Evolutionary conservation across 1,140 invertebrate species (phyloP).

Genomic region (Branchinecta lynchi): DNA sequence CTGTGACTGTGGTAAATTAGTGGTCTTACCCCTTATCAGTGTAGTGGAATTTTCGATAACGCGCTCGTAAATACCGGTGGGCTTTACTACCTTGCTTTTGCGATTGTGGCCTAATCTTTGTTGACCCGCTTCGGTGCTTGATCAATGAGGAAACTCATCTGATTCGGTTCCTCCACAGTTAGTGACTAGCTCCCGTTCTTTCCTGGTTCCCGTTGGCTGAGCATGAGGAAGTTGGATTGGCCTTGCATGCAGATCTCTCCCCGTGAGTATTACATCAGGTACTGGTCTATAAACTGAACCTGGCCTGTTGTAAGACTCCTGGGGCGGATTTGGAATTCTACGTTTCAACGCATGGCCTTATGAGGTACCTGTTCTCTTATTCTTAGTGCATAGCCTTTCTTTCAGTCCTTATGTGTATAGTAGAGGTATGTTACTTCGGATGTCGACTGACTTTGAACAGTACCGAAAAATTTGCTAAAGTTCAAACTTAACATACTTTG

Average conservation of each 20-base stretch:
- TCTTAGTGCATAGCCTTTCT: too few species aligned
- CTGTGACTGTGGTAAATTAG: not conserved
- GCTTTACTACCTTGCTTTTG: not conserved
- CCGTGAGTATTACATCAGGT: constrained; percentile 10
- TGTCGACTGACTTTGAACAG: too few species aligned
- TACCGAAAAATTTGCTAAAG: too few species aligned
- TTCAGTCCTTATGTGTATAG: too few species aligned
- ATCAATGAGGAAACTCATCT: too few species aligned
- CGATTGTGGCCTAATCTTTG: not conserved
- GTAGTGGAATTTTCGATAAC: not conserved
- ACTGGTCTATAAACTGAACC: not conserved
- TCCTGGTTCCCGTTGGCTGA: too few species aligned
- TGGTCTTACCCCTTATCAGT: not conserved
- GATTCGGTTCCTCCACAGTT: too few species aligned
- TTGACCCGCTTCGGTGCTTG: not conserved
- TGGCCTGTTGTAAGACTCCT: not conserved
- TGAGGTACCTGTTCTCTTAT: too few species aligned
- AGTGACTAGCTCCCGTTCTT: too few species aligned
- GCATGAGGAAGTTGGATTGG: too few species aligned
- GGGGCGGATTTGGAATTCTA: not conserved
- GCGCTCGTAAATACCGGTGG: not conserved
- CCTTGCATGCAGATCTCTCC: not conserved
- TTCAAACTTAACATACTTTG: too few species aligned
- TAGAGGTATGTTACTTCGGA: too few species aligned
- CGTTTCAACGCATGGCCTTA: not conserved